Evolutionary conservation across 1,140 invertebrate genomes (phyloP).

Genomic region (Uloborus diversus): DNA sequence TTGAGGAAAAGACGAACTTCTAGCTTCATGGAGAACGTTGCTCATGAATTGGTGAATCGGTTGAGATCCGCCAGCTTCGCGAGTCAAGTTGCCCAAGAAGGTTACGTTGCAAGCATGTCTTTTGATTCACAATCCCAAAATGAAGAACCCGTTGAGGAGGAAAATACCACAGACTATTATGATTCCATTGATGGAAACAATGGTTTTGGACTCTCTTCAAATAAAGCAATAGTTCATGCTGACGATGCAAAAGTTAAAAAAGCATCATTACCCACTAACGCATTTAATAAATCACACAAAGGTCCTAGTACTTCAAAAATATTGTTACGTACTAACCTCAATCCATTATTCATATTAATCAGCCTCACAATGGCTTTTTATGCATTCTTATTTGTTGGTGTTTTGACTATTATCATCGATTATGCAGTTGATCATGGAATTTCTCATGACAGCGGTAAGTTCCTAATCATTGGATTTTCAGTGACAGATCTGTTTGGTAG

Average conservation of each 20-base stretch:
- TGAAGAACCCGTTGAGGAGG: neutral
- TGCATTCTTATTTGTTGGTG: slow-evolving; percentile 43
- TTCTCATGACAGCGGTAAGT: slow-evolving; percentile 35
- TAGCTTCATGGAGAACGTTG: slow-evolving; percentile 15
- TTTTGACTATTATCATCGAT: slow-evolving; percentile 56
- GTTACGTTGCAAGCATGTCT: neutral
- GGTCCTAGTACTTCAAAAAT: neutral
- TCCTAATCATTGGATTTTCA: slow-evolving; percentile 54
- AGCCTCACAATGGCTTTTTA: slow-evolving; percentile 46
- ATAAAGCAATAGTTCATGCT: neutral
- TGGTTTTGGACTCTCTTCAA: neutral
- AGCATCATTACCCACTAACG: no score
- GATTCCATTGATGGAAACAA: neutral
- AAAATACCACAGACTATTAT: no score
- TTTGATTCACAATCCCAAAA: neutral
- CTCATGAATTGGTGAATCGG: slow-evolving; percentile 17
- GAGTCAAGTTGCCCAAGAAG: slow-evolving; percentile 38
- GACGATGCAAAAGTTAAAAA: neutral
- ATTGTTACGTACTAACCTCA: slow-evolving; percentile 27
- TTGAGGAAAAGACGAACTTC: slow-evolving; percentile 28
- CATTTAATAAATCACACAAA: neutral
- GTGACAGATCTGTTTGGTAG: slow-evolving; percentile 55
- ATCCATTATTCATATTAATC: slow-evolving; percentile 40
- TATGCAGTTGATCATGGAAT: slow-evolving; percentile 54
- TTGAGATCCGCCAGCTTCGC: slow-evolving; percentile 34